These are phyloP conservation scores for Ephestia elutella DNA, from an alignment of 1,140 invertebrate species.

Conservation along the genomic window DNA sequence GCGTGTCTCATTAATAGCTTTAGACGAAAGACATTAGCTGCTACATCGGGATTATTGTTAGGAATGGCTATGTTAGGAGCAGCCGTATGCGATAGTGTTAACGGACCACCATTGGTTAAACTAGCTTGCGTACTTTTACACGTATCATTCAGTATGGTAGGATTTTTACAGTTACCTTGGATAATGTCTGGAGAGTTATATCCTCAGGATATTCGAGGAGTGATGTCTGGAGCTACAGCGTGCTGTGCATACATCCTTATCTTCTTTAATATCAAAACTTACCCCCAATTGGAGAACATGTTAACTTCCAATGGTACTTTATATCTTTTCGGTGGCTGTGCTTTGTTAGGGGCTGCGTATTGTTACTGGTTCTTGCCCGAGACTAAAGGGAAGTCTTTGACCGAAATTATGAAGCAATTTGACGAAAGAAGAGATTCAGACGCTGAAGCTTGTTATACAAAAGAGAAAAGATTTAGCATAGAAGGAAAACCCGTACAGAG, in stretches of 20 bases:
- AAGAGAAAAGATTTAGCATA: conserved; percentile 27
- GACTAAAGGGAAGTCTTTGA: conserved; percentile 85
- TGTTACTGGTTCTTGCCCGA: conserved; percentile 84
- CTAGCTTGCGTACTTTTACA: conserved; percentile 79
- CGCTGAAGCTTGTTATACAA: conserved; percentile 41
- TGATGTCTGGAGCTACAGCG: conserved; percentile 80
- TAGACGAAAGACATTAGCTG: conserved; percentile 80
- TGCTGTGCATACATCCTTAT: conserved; percentile 82
- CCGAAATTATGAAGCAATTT: conserved; percentile 83
- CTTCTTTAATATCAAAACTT: conserved; percentile 82
- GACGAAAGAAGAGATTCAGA: conserved; percentile 66
- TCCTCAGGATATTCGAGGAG: conserved; percentile 79
- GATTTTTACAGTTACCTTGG: conserved; percentile 83
- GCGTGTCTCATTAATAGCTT: conserved; percentile 81
- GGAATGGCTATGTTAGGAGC: conserved; percentile 77
- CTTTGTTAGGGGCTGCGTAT: conserved; percentile 79
- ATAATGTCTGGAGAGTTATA: conserved; percentile 85
- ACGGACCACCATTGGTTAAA: conserved; percentile 75
- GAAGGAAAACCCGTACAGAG: conserved; percentile 46
- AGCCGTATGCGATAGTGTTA: conserved; percentile 69
- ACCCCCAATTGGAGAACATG: conserved; percentile 76
- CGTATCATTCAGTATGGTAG: conserved; percentile 83
- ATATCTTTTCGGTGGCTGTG: conserved; percentile 83
- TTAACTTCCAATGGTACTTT: conserved; percentile 82
- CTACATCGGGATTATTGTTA: conserved; percentile 79